These are phyloP conservation scores for Callorhinus ursinus DNA, from an alignment of 2,113 vertebrate genomes.

Conservation along the genomic window DNA sequence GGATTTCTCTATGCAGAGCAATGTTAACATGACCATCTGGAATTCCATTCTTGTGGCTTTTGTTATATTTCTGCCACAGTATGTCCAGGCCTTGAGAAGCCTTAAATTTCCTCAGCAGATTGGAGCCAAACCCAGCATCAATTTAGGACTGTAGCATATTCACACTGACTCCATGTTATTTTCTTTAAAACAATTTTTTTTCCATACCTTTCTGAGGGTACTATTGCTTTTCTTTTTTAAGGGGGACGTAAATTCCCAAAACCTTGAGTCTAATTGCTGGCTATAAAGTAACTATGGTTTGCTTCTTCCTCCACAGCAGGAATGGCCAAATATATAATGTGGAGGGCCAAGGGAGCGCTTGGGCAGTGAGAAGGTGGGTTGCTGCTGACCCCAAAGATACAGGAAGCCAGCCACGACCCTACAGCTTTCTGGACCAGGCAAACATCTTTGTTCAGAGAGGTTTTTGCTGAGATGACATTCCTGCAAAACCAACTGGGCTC, in stretches of 20 bases:
- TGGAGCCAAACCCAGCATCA: not conserved
- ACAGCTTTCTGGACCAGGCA: slow-evolving; percentile 31
- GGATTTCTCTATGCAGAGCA: not conserved
- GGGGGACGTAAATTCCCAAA: slow-evolving; percentile 67
- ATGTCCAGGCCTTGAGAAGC: not conserved
- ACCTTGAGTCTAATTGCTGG: slow-evolving; percentile 62
- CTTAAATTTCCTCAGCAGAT: not conserved
- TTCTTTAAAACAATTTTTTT: not conserved
- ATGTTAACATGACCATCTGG: slow-evolving; percentile 41
- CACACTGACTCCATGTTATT: not conserved
- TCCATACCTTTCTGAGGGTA: not conserved
- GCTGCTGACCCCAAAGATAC: slow-evolving; percentile 67
- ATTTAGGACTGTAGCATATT: not conserved
- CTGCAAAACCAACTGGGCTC: slow-evolving; percentile 71
- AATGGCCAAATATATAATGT: slow-evolving; percentile 43
- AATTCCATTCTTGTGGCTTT: not conserved
- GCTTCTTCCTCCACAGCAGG: slow-evolving; percentile 25
- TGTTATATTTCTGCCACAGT: slow-evolving; percentile 43
- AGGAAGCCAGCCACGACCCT: slow-evolving; percentile 40
- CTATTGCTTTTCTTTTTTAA: not conserved
- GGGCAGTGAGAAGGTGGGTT: slow-evolving; percentile 43
- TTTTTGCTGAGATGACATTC: slow-evolving; percentile 64
- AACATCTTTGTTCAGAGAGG: not conserved
- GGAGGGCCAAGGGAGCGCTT: slow-evolving; percentile 21
- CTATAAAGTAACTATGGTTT: slow-evolving; percentile 64